Base-by-base conservation (phyloP, 1,140 invertebrate genomes). In the Trichonephila clavipes region DNA sequence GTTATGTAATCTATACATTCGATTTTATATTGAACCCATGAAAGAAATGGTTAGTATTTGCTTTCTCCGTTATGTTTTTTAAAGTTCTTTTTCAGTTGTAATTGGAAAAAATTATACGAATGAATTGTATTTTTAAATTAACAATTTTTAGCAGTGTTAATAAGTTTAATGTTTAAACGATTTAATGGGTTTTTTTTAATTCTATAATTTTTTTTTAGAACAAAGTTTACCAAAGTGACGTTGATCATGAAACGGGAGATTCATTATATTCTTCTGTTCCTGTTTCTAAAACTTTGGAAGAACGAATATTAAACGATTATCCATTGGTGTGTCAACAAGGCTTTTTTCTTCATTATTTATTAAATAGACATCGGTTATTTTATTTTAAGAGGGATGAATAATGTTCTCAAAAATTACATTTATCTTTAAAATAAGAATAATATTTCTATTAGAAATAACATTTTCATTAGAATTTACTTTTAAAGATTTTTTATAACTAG, bases 241-340 rank as follows among this genome's bases (percentile, higher is more conserved):
- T 59, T 34, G 14, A 51, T 24, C 51, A 24, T 24, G 83, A 85
- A 10, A n/a, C 18, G 12, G 51, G 28, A 16, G n/a, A 85, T 58
- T 59, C 14, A 10, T 34, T 21, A 1, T n/a, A 58, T 61, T 66
- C 28, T 64, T 21, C 59, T 34, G 21, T 64, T 34, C 62, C 86
- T 21, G 10, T 64, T 16, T 88, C 86, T 34, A 88, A 89, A 12
- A 59, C 88, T 24, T 1, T 77, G 28, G 88, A 89, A 40, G 90
- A 92, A 85, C 44, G 90, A 85, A 92, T 81, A n/a, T 40, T 92
- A 21, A 85, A 44, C 16, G 82, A 92, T 77, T 92, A 44, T 66
- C 90, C 90, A 69, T 10, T 40, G 51, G 90, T 92, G 10, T 69
- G 66, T 69, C 51, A 51, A 51, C 10, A 12, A 51, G 51, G 51